Base-by-base conservation (phyloP, 2,113 vertebrate species). In the Ancistrus triradiatus region DNA sequence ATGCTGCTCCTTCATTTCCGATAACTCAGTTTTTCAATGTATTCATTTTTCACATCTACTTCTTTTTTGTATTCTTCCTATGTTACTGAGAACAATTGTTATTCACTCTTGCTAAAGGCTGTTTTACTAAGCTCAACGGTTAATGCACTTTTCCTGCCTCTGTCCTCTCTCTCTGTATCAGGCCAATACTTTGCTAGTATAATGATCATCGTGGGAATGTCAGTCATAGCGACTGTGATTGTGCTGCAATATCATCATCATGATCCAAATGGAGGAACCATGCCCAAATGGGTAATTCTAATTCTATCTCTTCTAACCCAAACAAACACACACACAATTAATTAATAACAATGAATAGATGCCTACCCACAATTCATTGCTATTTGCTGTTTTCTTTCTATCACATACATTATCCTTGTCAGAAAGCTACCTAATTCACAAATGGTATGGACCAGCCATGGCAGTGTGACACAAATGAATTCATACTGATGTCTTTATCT, bases 151-250 rank as follows among this genome's bases (percentile, higher is more conserved):
- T 33, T 6, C 31, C 64, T 66, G 44, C 70, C 72, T 73, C 70
- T 68, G 28, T 59, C 31, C 18, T 60, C 63, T 72, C 6, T 67
- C 72, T 61, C 27, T 62, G 13, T 70, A 40, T 40, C 71, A 91
- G 89, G 87, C 57, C 90, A 91, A 70, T 91, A 91, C 77, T 91
- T 91, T 68, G 89, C 88, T 72, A 89, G 86, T 53, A 91, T 87
- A 40, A 90, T 91, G 90, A 86, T 89, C 69, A 91, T 91, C 38
- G 90, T 91, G 13, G 88, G 88, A 38, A 85, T 89, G 82, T 91
- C 90, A 0, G 90, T 91, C 56, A 85, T 90, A 3, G 88, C 87
- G 37, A 91, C 90, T 0, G 86, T 88, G 58, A 77, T 91, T 28
- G 89, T 91, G 35, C 81, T 91, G 49, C 88, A 88, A 74, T 91